These are phyloP conservation scores for Idaea dimidiata DNA, from an alignment of 2,888 invertebrate genomes.

Conservation along the genomic window DNA sequence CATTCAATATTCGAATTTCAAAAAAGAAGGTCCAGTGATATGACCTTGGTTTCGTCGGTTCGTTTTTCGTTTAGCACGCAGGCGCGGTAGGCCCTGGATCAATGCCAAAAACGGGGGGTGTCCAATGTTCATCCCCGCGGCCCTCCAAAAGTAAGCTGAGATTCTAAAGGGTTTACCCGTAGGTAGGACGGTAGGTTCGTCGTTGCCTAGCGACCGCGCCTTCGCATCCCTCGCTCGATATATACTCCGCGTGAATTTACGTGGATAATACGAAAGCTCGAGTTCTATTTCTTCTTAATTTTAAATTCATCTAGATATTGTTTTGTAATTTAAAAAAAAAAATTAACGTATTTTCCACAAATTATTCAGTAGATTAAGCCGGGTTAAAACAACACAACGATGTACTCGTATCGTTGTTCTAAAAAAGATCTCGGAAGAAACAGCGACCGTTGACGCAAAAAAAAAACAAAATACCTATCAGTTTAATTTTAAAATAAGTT, in stretches of 20 bases:
- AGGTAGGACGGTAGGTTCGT: slow-evolving; percentile 50
- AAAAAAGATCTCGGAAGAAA: no score
- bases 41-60: slow-evolving; percentile 75
- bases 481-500: no score
- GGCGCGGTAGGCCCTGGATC: slow-evolving; percentile 72
- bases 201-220: slow-evolving; percentile 73
- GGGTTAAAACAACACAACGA: no score
- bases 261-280: neutral
- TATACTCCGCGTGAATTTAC: slow-evolving; percentile 43
- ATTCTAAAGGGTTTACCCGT: slow-evolving; percentile 72
- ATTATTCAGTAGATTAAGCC: no score
- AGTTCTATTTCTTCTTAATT: no score
- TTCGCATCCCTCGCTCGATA: slow-evolving; percentile 65
- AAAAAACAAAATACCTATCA: no score
- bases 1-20: slow-evolving; percentile 76
- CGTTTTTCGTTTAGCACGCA: slow-evolving; percentile 77
- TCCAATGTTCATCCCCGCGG: slow-evolving; percentile 33
- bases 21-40: slow-evolving; percentile 76
- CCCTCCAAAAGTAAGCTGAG: slow-evolving; percentile 71
- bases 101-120: slow-evolving; percentile 76
- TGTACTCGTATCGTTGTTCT: no score
- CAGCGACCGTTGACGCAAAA: no score
- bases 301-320: no score
- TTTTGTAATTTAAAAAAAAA: no score
- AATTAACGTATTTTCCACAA: no score